Evolutionary conservation across 2,888 invertebrate genomes (phyloP).

Genomic region (Yponomeuta sedellus): DNA sequence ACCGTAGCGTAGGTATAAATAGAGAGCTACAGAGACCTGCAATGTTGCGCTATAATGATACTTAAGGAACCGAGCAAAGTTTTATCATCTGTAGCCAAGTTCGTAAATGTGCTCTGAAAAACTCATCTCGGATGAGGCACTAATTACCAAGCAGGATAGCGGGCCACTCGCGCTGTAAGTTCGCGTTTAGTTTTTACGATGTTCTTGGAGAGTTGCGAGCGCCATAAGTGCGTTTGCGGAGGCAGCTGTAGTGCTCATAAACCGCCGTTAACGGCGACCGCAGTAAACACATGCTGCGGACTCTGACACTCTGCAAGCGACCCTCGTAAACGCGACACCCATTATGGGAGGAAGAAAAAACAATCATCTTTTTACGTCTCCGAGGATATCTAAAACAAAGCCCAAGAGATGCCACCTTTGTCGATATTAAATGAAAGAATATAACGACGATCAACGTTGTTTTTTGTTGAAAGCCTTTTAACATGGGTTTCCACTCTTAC

Average conservation of each 20-base stretch:
- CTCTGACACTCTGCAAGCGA: slow-evolving; percentile 33
- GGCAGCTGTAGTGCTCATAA: slow-evolving; percentile 34
- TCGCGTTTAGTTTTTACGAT: slow-evolving; percentile 51
- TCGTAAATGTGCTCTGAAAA: slow-evolving; percentile 2
- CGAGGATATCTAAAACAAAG: neutral
- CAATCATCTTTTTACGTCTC: slow-evolving; percentile 1
- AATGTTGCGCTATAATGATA: neutral
- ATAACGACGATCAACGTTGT: neutral
- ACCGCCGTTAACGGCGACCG: slow-evolving; percentile 42
- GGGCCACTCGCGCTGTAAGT: slow-evolving; percentile 16
- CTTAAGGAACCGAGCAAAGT: neutral
- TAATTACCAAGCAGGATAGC: slow-evolving; percentile 3
- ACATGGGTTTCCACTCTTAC: neutral
- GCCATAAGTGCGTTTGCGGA: slow-evolving; percentile 12
- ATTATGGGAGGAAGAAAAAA: neutral
- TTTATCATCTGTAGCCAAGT: slow-evolving; percentile 8
- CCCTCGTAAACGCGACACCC: slow-evolving; percentile 51
- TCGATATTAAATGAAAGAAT: neutral
- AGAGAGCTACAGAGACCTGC: neutral
- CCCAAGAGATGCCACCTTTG: neutral
- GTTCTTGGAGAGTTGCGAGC: slow-evolving; percentile 34
- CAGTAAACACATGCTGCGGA: slow-evolving; percentile 53
- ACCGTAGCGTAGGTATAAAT: too few relatives aligned
- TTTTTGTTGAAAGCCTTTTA: neutral
- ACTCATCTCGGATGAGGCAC: slow-evolving; percentile 7